phyloP scores from a whole-genome alignment of 2,797 vertebrate species.

The Typhlichthys subterraneus region DNA sequence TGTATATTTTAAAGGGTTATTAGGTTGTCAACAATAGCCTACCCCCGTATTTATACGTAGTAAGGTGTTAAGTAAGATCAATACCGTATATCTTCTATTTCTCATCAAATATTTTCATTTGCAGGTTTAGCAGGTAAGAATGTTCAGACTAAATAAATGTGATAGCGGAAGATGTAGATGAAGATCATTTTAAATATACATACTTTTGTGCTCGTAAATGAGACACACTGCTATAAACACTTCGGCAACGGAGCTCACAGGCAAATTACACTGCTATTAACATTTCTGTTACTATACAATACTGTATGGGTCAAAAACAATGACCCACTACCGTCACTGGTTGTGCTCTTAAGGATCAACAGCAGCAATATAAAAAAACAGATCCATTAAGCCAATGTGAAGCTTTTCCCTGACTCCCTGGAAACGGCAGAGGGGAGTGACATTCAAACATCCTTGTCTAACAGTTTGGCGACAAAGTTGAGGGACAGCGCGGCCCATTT shows the following conservation, averaged over 20 bases:
- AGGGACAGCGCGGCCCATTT: constrained; percentile 32
- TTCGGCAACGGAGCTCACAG: constrained; percentile 28
- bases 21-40: no score
- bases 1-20: no score
- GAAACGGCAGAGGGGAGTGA: constrained; percentile 22
- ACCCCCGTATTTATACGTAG: no score
- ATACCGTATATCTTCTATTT: no score
- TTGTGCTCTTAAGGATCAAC: constrained; percentile 48
- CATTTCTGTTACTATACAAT: constrained; percentile 54
- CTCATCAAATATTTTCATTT: no score
- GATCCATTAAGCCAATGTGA: constrained; percentile 7
- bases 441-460: constrained; percentile 45
- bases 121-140: background rate
- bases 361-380: constrained; percentile 10
- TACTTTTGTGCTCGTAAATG: background rate
- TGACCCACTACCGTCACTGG: constrained; percentile 27
- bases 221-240: constrained; percentile 6
- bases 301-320: constrained; percentile 27
- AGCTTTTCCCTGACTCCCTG: constrained; percentile 15
- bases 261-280: constrained; percentile 45
- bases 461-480: constrained; percentile 55
- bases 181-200: background rate
- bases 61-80: no score
- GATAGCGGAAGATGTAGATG: constrained; percentile 1
- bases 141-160: background rate